Conservation (phyloP, 1,140 invertebrate genomes). For the Nomia melanderi region DNA sequence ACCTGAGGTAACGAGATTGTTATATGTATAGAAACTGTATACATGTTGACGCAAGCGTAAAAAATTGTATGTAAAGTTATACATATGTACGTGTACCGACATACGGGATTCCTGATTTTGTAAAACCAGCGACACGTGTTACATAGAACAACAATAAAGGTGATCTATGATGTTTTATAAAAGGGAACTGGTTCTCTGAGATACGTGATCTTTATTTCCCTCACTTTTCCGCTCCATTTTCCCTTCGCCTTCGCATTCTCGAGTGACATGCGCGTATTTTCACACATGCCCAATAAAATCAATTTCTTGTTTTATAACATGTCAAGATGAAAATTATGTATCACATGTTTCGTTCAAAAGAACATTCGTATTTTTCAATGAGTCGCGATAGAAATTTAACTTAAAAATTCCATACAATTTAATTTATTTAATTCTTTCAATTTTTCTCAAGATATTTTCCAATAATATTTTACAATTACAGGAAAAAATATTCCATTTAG, state of each 20-base stretch:
- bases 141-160: conserved; percentile 66
- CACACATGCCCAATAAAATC: conserved; percentile 1
- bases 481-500: no score
- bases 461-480: no score
- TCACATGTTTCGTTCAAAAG: no score
- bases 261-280: not conserved
- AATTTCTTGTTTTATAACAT: no score
- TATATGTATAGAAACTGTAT: conserved; percentile 26
- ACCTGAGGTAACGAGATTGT: conserved; percentile 42
- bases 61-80: conserved; percentile 41
- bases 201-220: conserved; percentile 36
- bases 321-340: no score
- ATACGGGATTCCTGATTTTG: conserved; percentile 67
- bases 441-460: no score
- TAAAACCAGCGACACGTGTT: conserved; percentile 67
- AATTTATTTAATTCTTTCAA: no score
- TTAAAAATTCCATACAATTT: no score
- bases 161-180: conserved; percentile 68
- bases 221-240: not conserved
- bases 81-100: conserved; percentile 52
- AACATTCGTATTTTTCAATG: no score
- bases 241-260: not conserved
- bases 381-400: no score
- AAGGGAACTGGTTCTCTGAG: conserved; percentile 47
- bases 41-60: conserved; percentile 29